Evolutionary conservation across 2,888 invertebrate genomes (phyloP).

Genomic region (Scaptodrosophila latifasciaeformis): DNA sequence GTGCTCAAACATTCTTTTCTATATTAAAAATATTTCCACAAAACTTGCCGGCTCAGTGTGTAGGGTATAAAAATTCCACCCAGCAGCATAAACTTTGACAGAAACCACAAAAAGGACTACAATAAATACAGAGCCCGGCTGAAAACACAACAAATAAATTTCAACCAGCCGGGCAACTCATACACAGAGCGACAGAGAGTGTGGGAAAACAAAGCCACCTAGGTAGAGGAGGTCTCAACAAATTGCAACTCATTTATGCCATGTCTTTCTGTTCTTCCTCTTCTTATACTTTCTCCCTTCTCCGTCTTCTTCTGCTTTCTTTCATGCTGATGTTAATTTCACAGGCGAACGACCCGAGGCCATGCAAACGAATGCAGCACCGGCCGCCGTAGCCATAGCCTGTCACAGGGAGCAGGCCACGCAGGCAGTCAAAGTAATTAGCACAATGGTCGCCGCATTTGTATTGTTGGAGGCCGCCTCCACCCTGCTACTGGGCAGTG

Average conservation of each 20-base stretch:
- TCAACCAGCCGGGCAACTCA: too few relatives aligned
- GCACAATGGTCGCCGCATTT: constrained; percentile 67
- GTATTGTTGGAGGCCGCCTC: constrained; percentile 65
- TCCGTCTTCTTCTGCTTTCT: too few relatives aligned
- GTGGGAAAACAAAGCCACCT: not conserved
- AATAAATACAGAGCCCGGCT: too few relatives aligned
- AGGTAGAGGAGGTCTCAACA: constrained; percentile 33
- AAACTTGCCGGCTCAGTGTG: too few relatives aligned
- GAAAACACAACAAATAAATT: too few relatives aligned
- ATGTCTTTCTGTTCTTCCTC: constrained; percentile 35
- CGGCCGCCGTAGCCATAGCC: constrained; percentile 57
- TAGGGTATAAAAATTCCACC: too few relatives aligned
- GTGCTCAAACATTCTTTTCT: too few relatives aligned
- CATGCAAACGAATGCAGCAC: constrained; percentile 85
- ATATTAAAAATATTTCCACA: too few relatives aligned
- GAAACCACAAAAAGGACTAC: too few relatives aligned
- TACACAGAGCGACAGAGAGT: too few relatives aligned
- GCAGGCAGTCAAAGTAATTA: constrained; percentile 69
- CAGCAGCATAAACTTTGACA: too few relatives aligned
- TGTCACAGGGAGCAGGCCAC: constrained; percentile 59
- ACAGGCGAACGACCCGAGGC: constrained; percentile 86
- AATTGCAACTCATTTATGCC: constrained; percentile 60
- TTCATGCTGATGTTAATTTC: constrained; percentile 71
- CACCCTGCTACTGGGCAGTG: constrained; percentile 37
- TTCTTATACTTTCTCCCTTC: constrained; percentile 18